Conservation (phyloP, 2,888 invertebrate species). For the Thyatira batis region DNA sequence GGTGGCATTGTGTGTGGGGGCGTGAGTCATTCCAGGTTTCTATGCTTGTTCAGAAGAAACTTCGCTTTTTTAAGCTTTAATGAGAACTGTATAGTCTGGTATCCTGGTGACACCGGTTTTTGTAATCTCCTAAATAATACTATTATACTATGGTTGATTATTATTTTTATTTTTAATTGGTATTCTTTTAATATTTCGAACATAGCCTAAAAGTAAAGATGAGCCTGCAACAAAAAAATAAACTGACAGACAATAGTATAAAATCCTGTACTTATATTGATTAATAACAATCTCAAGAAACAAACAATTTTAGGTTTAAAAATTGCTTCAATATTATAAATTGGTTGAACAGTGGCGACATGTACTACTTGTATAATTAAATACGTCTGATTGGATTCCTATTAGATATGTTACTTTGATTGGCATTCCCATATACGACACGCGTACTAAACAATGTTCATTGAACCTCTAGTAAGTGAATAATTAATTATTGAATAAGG, state of each 20-base stretch:
- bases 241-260: not conserved
- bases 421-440: not conserved
- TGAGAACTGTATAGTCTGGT: no score
- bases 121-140: no score
- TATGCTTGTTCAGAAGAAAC: no score
- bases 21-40: no score
- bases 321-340: not conserved
- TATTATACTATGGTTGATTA: no score
- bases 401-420: not conserved
- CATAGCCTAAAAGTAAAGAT: no score
- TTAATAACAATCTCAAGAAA: not conserved
- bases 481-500: slow-evolving; percentile 33
- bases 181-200: no score
- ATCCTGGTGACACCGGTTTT: no score
- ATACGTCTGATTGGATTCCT: not conserved
- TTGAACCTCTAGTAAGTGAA: slow-evolving; percentile 27
- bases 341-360: not conserved
- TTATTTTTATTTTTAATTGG: no score
- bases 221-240: not conserved
- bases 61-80: no score
- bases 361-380: not conserved
- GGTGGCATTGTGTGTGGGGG: no score
- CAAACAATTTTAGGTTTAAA: no score
- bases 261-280: not conserved
- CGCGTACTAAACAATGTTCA: slow-evolving; percentile 15